Evolutionary conservation across 2,797 vertebrate genomes (phyloP).

Genomic region (Oryzias dopingdopingensis): DNA sequence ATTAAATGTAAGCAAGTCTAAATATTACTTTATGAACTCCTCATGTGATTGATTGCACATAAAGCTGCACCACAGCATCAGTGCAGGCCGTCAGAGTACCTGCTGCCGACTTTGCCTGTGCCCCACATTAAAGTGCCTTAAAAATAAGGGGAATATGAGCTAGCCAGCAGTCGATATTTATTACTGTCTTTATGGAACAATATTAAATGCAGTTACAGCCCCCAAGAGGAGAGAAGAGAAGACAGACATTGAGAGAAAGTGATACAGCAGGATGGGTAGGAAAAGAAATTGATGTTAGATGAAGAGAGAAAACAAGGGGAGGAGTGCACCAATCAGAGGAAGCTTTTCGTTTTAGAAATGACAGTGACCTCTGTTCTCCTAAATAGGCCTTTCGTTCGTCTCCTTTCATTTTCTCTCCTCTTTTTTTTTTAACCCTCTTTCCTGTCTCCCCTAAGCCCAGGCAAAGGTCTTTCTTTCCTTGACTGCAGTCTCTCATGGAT

Average conservation of each 20-base stretch:
- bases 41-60: slow-evolving; percentile 26
- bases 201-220: slow-evolving; percentile 76
- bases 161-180: slow-evolving; percentile 75
- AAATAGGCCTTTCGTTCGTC: slow-evolving; percentile 13
- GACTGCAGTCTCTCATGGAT: slow-evolving; percentile 48
- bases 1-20: slow-evolving; percentile 8
- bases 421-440: slow-evolving; percentile 23
- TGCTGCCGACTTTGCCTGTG: slow-evolving; percentile 60
- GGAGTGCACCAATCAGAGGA: slow-evolving; percentile 25
- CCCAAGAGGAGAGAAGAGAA: slow-evolving; percentile 47
- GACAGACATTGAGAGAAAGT: slow-evolving; percentile 35
- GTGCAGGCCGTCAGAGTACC: slow-evolving; percentile 24
- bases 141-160: slow-evolving; percentile 68
- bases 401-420: slow-evolving; percentile 21
- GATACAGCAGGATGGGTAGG: slow-evolving; percentile 27
- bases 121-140: slow-evolving; percentile 50
- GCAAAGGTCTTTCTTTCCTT: slow-evolving; percentile 44
- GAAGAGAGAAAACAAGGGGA: slow-evolving; percentile 8
- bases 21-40: slow-evolving; percentile 21
- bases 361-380: slow-evolving; percentile 38
- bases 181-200: slow-evolving; percentile 76
- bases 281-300: slow-evolving; percentile 41
- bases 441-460: slow-evolving; percentile 40
- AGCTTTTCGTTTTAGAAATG: slow-evolving; percentile 27
- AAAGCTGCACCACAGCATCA: slow-evolving; percentile 22